Percentiles rank a stretch among this genome's conserved stretches.
phyloP scores from a whole-genome alignment of 2,113 vertebrate genomes.

The Prinia subflava region DNA sequence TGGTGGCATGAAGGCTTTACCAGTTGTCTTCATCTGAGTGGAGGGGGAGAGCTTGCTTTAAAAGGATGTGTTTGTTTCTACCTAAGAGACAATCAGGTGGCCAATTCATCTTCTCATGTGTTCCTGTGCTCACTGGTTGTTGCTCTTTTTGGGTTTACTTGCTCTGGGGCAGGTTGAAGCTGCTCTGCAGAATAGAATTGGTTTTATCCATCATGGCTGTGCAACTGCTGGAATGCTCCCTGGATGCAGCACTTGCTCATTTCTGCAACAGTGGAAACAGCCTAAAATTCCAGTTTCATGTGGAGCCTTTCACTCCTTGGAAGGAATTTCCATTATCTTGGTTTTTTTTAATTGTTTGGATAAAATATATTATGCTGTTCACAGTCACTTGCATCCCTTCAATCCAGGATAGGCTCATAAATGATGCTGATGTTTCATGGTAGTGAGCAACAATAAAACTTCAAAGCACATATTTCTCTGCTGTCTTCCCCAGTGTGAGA shows the following conservation, averaged over 20 bases:
- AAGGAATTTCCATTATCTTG: not conserved
- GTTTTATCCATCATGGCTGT: not conserved
- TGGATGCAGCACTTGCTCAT: not conserved
- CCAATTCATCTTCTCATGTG: not conserved
- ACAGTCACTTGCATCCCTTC: not conserved
- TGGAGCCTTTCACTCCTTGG: not conserved
- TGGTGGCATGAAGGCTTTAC: not conserved
- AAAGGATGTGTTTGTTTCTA: not conserved
- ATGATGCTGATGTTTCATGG: not conserved
- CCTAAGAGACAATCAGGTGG: not conserved
- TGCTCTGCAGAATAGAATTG: not conserved
- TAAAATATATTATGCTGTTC: not conserved
- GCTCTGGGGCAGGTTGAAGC: not conserved
- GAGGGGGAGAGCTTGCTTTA: not conserved
- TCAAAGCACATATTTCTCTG: not conserved
- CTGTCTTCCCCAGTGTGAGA: not conserved
- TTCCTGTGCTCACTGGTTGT: not conserved
- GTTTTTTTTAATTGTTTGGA: rapidly evolving
- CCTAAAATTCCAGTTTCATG: not conserved
- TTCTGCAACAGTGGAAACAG: not conserved
- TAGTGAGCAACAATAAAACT: not conserved
- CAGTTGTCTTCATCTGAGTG: not conserved
- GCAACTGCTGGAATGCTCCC: not conserved
- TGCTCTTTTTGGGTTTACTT: not conserved
- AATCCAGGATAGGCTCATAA: not conserved